Evolutionary conservation across 2,888 invertebrate species (phyloP), one percentile per base, ranked within the genome.

Genomic region (Cynaeus angustus): DNA sequence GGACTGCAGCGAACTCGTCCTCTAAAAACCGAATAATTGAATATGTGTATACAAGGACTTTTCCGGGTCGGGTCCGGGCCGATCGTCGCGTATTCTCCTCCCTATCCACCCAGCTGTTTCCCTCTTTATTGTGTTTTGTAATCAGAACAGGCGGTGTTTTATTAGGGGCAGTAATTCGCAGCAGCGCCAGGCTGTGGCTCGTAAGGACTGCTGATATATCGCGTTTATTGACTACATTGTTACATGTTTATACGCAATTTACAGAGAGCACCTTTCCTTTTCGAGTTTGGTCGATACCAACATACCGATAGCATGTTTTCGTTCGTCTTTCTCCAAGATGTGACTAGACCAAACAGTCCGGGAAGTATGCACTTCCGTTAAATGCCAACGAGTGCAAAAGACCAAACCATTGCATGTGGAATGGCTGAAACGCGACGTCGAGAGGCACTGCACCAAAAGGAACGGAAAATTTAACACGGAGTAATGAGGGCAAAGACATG

Each of bases 131-230:
- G 81, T 81, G 79, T 81, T 82, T 79, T 79, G 81, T 82, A 82
- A 82, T 83, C 82, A 82, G 80, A 77, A 76, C 80, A 77, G 81
- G 79, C 81, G 81, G 82, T 82, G 80, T 82, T 82, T 83, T 83
- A 81, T 81, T 80, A 78, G 78, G 73, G 77, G 75, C 70, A 77
- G 81, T 81, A 82, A 82, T 81, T 82, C 80, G 79, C 80, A 64
- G 79, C 78, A 77, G 74, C 79, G 79, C 61, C 61, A 50, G 48
- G 79, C 80, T 81, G 80, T 72, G 79, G 77, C 78, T 81, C 79
- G 78, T 80, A 81, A 81, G 80, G 77, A 80, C 79, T 75, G 75
- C 78, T 80, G 81, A 82, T 81, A 81, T 81, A 82, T 81, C 74
- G 79, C 78, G 77, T 81, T 81, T 82, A 82, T 82, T 81, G 82